These are phyloP conservation scores for Stylophora pistillata DNA, from an alignment of 64 coral and sea anemone genomes.

Conservation along the genomic window DNA sequence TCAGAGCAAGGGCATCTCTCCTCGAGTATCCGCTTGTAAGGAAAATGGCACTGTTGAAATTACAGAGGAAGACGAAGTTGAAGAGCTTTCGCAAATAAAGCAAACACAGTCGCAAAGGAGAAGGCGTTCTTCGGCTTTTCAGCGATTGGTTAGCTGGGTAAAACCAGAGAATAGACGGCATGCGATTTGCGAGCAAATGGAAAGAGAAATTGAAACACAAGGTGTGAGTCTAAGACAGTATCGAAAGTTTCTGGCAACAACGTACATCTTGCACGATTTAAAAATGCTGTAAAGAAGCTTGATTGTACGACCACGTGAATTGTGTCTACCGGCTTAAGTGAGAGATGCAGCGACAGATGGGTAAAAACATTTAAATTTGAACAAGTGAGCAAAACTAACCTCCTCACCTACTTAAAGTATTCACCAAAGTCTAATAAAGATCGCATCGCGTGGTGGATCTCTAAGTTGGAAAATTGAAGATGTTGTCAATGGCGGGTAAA, in stretches of 20 bases:
- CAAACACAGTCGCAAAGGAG: not conserved
- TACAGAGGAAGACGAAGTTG: not conserved
- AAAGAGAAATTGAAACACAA: constrained; percentile 43
- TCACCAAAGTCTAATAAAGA: no score
- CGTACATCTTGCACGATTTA: constrained; percentile 22
- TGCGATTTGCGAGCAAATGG: constrained; percentile 76
- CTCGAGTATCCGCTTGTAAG: not conserved
- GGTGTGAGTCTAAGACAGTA: constrained; percentile 59
- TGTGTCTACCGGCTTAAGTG: not conserved
- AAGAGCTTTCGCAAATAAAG: not conserved
- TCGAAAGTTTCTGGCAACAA: constrained; percentile 40
- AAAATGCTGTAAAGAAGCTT: constrained; percentile 1
- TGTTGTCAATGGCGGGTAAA: no score
- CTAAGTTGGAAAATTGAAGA: no score
- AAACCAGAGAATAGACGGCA: constrained; percentile 18
- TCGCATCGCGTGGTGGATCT: no score
- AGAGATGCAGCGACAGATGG: not conserved
- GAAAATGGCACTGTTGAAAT: not conserved
- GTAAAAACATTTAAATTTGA: not conserved
- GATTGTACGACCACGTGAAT: not conserved
- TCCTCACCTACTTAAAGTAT: no score
- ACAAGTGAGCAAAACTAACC: not conserved
- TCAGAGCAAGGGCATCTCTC: not conserved
- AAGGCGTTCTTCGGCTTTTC: constrained; percentile 20
- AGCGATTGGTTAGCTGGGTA: constrained; percentile 15